Evolutionary conservation across 2,797 vertebrate genomes (phyloP), one percentile per base, ranked within the genome.

Genomic region (Margarornis squamiger): DNA sequence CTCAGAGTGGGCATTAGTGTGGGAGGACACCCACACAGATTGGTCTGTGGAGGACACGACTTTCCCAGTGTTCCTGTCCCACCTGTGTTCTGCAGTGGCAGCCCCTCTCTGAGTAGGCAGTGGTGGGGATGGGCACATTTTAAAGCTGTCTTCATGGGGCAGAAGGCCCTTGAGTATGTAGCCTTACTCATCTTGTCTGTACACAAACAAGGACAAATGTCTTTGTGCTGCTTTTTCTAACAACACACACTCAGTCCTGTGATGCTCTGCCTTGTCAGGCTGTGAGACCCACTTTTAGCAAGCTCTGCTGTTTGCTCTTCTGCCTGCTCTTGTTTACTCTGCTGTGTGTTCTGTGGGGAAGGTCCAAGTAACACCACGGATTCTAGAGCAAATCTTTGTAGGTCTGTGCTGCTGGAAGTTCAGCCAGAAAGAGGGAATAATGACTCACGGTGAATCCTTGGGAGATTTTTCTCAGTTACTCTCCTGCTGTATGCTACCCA

Each of bases 1-100:
- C 38, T 83, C 1, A 10, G 43, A 0, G 30, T 43, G 70, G 29
- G 20, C 0, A 0, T 20, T 7, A 18, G 6, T 12, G 2, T 49
- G 32, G 46, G 43, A 66, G 23, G 46, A 12, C 10, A 6, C 30
- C 22, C 0, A 1, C 39, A 20, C 20, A n/a, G 24, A 21, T 57
- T 48, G 57, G 19, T 29, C 59, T 30, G 22, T 14, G 20, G 27
- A 65, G 43, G 6, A 48, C 12, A 4, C 14, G 26, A 12, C 26
- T 49, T 41, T 67, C 48, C 39, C 23, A 38, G 1, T 1, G 8
- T 62, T 71, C 26, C 29, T 0, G 0, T 63, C 45, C 49, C 6
- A 14, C 6, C 10, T 10, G 20, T 27, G 1, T 38, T 71, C 52
- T 76, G 55, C 21, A 65, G 18, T 11, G n/a, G 20, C 29, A 45